Conservation (phyloP, 2,888 invertebrate species). For the Odontomyia ornata region DNA sequence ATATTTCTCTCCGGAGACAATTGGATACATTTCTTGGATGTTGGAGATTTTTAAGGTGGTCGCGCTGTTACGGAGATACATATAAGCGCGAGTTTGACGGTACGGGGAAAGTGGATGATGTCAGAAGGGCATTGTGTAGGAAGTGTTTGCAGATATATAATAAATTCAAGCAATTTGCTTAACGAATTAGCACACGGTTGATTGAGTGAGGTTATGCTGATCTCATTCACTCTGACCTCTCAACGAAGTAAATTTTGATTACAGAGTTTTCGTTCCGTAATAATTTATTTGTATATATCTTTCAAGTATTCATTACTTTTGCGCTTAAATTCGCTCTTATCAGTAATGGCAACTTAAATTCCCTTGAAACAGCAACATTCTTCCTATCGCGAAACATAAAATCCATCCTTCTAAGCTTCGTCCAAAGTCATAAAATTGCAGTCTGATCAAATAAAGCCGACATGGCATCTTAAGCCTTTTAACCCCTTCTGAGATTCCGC, state of each 20-base stretch:
- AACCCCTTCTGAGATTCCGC: background rate
- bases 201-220: too few species aligned
- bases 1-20: background rate
- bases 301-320: too few species aligned
- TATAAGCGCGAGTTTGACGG: background rate
- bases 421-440: background rate
- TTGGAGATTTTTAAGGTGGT: conserved; percentile 2
- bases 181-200: too few species aligned
- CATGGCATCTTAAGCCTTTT: background rate
- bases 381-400: background rate
- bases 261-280: too few species aligned
- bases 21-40: background rate
- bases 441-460: background rate
- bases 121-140: background rate
- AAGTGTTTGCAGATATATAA: background rate
- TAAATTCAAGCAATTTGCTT: too few species aligned
- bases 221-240: too few species aligned
- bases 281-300: too few species aligned
- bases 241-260: too few species aligned
- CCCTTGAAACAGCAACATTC: too few species aligned
- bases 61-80: background rate
- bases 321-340: too few species aligned
- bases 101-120: background rate
- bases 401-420: background rate
- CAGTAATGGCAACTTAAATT: too few species aligned